A percentile compares a stretch with the other conserved stretches of the same genome.
Conservation (phyloP, 2,797 vertebrate species). For the Xerus rutilus region DNA sequence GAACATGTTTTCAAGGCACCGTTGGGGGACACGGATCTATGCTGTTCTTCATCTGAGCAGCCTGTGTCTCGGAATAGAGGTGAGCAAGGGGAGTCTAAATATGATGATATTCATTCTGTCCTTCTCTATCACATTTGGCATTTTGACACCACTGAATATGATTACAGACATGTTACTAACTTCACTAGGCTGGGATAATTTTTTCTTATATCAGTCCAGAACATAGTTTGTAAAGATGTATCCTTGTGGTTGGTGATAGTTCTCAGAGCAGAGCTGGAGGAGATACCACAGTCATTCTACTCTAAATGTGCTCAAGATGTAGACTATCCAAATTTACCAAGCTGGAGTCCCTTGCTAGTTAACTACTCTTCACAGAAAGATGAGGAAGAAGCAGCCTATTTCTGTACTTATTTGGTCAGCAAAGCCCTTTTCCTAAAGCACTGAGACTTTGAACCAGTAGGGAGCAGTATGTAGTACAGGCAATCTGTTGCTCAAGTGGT, state of each 20-base stretch:
- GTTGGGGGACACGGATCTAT: neutral
- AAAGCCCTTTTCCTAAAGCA: neutral
- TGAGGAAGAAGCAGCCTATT: neutral
- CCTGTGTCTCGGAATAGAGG: neutral
- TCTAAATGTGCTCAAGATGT: neutral
- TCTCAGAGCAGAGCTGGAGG: neutral
- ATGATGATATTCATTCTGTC: neutral
- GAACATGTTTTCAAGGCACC: fast-evolving
- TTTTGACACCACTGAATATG: neutral
- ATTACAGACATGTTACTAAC: neutral
- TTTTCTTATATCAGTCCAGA: neutral
- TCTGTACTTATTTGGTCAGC: neutral
- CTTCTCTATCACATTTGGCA: neutral
- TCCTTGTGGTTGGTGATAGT: neutral
- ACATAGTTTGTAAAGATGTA: neutral
- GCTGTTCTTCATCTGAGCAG: neutral
- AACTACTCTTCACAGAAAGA: constrained; percentile 8
- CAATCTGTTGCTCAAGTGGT: neutral
- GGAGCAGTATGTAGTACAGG: neutral
- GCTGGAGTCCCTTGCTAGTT: neutral
- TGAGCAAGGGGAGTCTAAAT: neutral
- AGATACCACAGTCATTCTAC: too few relatives aligned
- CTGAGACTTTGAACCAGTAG: neutral
- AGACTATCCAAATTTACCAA: neutral
- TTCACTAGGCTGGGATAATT: neutral